Conservation (phyloP, 1,140 invertebrate species). For the Hycleus phaleratus region DNA sequence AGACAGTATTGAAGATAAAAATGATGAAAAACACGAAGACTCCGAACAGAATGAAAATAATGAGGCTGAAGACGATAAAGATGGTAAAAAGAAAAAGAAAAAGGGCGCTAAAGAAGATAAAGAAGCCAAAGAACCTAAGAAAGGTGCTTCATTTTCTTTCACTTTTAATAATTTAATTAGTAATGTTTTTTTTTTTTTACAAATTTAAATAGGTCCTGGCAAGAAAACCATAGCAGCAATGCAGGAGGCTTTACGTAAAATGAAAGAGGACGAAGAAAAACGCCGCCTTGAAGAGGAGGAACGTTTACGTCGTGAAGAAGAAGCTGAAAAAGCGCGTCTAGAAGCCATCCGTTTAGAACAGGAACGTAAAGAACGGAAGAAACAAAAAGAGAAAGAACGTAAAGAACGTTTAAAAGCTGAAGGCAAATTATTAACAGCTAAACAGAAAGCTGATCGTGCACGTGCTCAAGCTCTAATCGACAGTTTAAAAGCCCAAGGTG, state of each 20-base stretch:
- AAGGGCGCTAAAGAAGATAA: conserved; percentile 40
- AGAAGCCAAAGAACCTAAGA: conserved; percentile 40
- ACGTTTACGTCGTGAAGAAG: conserved; percentile 62
- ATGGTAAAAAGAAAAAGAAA: conserved; percentile 40
- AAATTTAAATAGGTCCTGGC: conserved; percentile 53
- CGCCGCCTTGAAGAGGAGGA: conserved; percentile 74
- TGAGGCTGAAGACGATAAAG: conserved; percentile 39
- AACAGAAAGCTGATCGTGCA: conserved; percentile 84
- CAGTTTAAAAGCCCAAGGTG: conserved; percentile 75
- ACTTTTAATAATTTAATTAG: too few species aligned
- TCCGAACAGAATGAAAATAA: conserved; percentile 33
- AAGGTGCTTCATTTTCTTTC: conserved; percentile 27
- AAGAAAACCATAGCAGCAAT: conserved; percentile 78
- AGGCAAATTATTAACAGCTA: conserved; percentile 86
- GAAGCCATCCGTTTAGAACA: conserved; percentile 74
- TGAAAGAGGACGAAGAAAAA: conserved; percentile 86
- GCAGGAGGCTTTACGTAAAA: conserved; percentile 79
- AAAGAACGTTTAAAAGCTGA: conserved; percentile 89
- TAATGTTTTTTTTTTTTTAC: too few species aligned
- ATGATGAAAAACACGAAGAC: conserved; percentile 24
- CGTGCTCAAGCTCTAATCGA: conserved; percentile 83
- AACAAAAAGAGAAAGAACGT: conserved; percentile 90
- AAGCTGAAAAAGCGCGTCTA: conserved; percentile 61
- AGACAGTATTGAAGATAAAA: conserved; percentile 16
- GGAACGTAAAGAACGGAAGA: conserved; percentile 84